A percentile compares a stretch with the other conserved stretches of the same genome.
These are phyloP conservation scores for Eurytoma adleriae DNA, from an alignment of 2,888 invertebrate genomes.

Conservation along the genomic window DNA sequence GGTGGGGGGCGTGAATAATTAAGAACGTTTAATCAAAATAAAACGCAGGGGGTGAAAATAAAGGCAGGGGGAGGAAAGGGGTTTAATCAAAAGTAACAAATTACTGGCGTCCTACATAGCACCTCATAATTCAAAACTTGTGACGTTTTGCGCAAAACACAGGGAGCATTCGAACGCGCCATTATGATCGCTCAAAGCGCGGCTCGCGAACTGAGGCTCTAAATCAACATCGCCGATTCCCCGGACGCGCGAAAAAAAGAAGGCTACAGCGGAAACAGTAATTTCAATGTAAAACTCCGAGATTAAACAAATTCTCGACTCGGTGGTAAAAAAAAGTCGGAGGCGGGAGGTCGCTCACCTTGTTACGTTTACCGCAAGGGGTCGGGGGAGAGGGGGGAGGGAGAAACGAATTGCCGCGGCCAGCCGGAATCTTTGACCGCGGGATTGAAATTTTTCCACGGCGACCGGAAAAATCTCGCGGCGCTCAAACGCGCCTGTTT, in stretches of 20 bases:
- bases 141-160: conserved; percentile 9
- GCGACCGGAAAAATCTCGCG: neutral
- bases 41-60: neutral
- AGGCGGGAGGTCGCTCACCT: neutral
- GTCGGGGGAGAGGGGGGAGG: no score
- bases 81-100: conserved; percentile 45
- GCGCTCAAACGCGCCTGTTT: neutral
- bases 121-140: conserved; percentile 29
- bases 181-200: neutral
- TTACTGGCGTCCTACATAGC: conserved; percentile 12
- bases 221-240: neutral
- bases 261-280: no score
- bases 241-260: neutral
- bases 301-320: neutral
- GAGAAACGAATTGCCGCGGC: no score
- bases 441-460: no score
- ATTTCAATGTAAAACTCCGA: neutral
- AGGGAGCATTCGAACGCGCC: conserved; percentile 14
- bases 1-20: neutral
- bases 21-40: conserved; percentile 20
- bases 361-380: no score
- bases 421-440: no score
- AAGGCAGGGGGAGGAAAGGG: neutral
- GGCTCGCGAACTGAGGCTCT: no score
- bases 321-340: neutral